Evolutionary conservation across 2,113 vertebrate species (phyloP), one percentile per base, ranked within the genome.

Genomic region (Thoracochromis brauschi): DNA sequence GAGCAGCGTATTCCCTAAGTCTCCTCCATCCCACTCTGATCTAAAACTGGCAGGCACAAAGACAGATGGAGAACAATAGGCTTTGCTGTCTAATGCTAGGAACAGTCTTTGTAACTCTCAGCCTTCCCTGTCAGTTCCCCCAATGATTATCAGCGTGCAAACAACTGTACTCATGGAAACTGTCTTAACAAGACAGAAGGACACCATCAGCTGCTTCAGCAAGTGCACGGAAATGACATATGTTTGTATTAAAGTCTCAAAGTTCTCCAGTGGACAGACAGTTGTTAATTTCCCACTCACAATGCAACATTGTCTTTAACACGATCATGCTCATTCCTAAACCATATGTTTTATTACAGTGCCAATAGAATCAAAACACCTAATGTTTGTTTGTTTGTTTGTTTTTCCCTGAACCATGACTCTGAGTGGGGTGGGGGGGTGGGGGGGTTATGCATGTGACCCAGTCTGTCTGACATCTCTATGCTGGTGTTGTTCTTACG

Each of bases 41-140:
- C 91, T 92, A 92, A 92, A 93, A 88, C 93, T 95, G 91, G 95
- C 93, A 93, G 88, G 58, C 92, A 94, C 85, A 92, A 89, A 92
- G 80, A 93, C 91, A 85, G 83, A 94, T 86, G 73, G 78, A 90
- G 88, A 96, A 96, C 94, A 96, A 95, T 95, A 88, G 92, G 81
- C 80, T 83, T 86, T 83, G 93, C 88, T 95, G 92, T 94, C 85
- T 95, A 88, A 87, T 82, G 55, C 87, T 93, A 55, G 8, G 73
- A 92, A 92, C 91, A 92, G 84, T 90, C 84, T 87, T 84, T 95
- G 94, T 94, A 58, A 85, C 86, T 88, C 91, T 92, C 90, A 82
- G 78, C 79, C 4, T 85, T 87, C 54, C 85, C 40, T 87, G 65
- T 93, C 60, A 47, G 89, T 26, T 93, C 92, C 84, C 83, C 1